Percentiles rank a stretch among this genome's conserved stretches.
phyloP scores from a whole-genome alignment of 2,797 vertebrate genomes.

The Alectoris magna region DNA sequence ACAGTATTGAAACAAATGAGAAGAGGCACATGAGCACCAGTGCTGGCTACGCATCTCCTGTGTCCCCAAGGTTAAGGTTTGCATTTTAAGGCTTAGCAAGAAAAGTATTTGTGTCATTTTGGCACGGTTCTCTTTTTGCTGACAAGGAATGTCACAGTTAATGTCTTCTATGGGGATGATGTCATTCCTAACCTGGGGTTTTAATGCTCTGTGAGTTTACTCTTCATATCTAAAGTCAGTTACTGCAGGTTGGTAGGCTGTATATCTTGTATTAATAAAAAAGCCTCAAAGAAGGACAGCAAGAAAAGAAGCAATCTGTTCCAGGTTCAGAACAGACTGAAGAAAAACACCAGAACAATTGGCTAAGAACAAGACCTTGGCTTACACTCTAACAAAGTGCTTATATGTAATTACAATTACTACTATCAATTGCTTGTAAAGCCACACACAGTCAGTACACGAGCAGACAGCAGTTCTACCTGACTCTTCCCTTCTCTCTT shows the following conservation, averaged over 20 bases:
- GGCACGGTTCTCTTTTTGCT: slow-evolving; percentile 27
- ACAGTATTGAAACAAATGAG: not conserved
- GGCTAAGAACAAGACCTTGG: not conserved
- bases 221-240: not conserved
- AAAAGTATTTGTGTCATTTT: not conserved
- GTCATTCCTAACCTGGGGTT: not conserved
- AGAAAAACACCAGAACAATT: not conserved
- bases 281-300: not conserved
- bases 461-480: not conserved
- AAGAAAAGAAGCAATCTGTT: not conserved
- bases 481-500: not conserved
- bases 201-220: not conserved
- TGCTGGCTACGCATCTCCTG: not conserved
- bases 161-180: not conserved
- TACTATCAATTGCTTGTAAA: not conserved
- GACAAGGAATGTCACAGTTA: not conserved
- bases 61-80: not conserved
- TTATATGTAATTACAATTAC: not conserved
- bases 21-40: not conserved
- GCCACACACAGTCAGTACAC: not conserved
- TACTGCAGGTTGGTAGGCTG: not conserved
- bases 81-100: not conserved
- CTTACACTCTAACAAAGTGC: not conserved
- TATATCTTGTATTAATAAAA: not conserved
- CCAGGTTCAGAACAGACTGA: not conserved